Conservation (phyloP, 2,113 vertebrate genomes). For the Leptodactylus fuscus region DNA sequence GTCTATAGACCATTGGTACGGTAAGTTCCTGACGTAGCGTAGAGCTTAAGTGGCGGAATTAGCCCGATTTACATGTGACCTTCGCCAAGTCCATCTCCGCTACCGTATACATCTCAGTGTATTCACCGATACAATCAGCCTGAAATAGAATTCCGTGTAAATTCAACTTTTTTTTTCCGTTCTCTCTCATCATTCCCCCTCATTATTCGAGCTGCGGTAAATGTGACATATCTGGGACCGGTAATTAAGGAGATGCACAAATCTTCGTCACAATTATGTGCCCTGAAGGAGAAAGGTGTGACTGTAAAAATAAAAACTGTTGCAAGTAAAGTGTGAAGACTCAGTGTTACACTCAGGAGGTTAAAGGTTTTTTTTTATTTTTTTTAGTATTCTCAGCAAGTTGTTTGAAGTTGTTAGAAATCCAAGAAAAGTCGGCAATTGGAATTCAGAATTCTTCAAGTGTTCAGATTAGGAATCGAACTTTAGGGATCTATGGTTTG, state of each 20-base stretch:
- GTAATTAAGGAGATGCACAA: slow-evolving; percentile 41
- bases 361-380: no score
- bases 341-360: not conserved
- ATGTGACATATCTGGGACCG: slow-evolving; percentile 37
- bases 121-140: slow-evolving; percentile 1
- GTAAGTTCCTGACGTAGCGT: not conserved
- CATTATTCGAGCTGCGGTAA: slow-evolving; percentile 21
- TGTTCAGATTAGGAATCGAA: no score
- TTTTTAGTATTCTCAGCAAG: no score
- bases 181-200: not conserved
- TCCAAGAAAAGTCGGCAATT: no score
- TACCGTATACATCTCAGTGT: not conserved
- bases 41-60: slow-evolving; percentile 30
- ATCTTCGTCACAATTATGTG: slow-evolving; percentile 39
- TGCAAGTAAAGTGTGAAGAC: slow-evolving; percentile 15
- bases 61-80: slow-evolving; percentile 39
- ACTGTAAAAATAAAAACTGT: slow-evolving; percentile 4
- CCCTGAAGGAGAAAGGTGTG: slow-evolving; percentile 39
- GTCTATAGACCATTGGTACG: slow-evolving; percentile 15
- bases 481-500: no score
- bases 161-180: not conserved
- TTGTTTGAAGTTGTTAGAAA: no score
- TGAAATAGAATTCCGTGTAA: slow-evolving; percentile 7
- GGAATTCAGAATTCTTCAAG: no score
- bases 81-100: not conserved